Evolutionary conservation across 1,140 invertebrate species (phyloP).

Genomic region (Sitobion miscanthi): DNA sequence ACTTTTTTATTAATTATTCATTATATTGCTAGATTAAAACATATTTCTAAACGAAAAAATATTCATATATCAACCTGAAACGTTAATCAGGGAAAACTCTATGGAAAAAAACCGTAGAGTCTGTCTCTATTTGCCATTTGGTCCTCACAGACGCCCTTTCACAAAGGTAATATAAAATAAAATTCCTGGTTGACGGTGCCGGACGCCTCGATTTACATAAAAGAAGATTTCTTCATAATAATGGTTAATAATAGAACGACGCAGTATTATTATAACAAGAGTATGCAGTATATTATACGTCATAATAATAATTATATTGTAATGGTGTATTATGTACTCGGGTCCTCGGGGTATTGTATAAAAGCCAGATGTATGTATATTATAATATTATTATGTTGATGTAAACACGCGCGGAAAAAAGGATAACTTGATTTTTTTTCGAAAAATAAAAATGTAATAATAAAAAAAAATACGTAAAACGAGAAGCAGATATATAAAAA

Average conservation of each 20-base stretch:
- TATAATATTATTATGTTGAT: neutral
- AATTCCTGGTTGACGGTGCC: neutral
- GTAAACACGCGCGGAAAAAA: neutral
- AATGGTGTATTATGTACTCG: neutral
- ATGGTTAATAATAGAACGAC: neutral
- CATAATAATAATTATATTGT: neutral
- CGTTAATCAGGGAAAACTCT: neutral
- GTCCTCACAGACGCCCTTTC: neutral
- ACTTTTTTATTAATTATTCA: no score
- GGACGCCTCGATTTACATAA: neutral
- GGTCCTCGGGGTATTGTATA: neutral
- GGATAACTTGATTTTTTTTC: no score
- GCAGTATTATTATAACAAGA: neutral
- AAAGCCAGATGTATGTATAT: neutral
- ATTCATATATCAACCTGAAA: neutral
- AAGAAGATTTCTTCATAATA: neutral
- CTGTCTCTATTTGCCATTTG: no score
- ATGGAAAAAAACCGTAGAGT: neutral
- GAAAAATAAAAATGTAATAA: no score
- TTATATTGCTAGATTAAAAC: no score
- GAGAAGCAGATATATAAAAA: neutral
- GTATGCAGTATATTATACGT: neutral
- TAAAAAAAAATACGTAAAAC: neutral
- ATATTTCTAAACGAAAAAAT: no score
- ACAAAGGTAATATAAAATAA: neutral